Evolutionary conservation across 2,113 vertebrate species (phyloP).

Genomic region (Felis catus): DNA sequence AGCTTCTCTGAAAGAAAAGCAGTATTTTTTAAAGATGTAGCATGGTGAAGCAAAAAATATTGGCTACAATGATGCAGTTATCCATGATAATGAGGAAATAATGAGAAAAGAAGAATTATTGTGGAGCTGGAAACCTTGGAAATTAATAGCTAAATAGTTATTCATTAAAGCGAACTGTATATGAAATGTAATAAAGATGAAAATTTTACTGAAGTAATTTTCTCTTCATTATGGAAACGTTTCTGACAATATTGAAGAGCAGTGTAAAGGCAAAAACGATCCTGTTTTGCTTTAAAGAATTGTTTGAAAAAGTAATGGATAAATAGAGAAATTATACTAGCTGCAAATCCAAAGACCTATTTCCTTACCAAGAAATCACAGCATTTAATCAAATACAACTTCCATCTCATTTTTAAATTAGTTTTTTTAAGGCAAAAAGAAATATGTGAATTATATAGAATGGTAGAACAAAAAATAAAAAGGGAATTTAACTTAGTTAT

Average conservation of each 20-base stretch:
- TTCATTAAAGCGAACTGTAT: conserved; percentile 19
- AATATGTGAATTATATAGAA: neutral
- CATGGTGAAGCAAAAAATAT: neutral
- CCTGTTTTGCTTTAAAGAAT: neutral
- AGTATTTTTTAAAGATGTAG: conserved; percentile 21
- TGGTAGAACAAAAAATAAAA: neutral
- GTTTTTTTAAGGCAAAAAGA: neutral
- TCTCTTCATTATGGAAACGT: conserved; percentile 45
- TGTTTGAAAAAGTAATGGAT: neutral
- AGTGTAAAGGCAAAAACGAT: neutral
- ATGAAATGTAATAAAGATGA: conserved; percentile 33
- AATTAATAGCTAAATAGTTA: conserved; percentile 36
- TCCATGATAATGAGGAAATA: neutral
- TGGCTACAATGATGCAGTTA: neutral
- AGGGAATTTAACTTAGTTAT: neutral
- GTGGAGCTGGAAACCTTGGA: neutral
- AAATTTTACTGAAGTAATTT: conserved; percentile 37
- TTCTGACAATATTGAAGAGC: conserved; percentile 58
- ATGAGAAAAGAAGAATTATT: neutral
- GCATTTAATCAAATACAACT: neutral
- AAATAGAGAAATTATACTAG: neutral
- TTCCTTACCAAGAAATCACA: neutral
- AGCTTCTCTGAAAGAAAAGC: neutral
- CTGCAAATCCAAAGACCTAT: conserved; percentile 1
- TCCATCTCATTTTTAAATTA: neutral